Evolutionary conservation across 2,113 vertebrate species (phyloP).

Genomic region (Scortum barcoo): DNA sequence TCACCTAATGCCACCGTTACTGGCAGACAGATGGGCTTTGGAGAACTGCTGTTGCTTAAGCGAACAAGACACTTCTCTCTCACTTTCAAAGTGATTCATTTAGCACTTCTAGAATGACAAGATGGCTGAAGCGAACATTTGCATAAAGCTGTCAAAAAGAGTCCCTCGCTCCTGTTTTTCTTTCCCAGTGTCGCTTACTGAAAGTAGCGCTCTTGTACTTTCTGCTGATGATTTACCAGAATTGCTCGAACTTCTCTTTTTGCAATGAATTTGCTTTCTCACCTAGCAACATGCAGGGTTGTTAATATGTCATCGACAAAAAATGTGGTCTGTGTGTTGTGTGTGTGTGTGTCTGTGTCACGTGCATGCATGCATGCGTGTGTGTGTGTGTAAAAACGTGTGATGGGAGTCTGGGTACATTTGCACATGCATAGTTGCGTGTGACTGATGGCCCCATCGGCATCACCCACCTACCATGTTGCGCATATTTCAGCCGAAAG

Average conservation of each 20-base stretch:
- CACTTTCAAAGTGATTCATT: conserved; percentile 77
- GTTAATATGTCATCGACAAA: conserved; percentile 40
- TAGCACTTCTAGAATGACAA: conserved; percentile 68
- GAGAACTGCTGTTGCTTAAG: conserved; percentile 79
- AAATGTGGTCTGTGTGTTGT: conserved; percentile 8
- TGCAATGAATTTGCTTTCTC: conserved; percentile 56
- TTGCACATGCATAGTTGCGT: conserved; percentile 39
- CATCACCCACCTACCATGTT: conserved; percentile 39
- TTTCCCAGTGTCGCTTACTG: conserved; percentile 31
- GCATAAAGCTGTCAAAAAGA: conserved; percentile 57
- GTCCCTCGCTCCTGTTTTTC: conserved; percentile 32
- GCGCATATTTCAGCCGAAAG: conserved; percentile 20
- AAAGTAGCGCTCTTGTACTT: conserved; percentile 46
- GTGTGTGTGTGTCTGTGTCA: too few relatives aligned
- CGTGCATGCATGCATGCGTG: not conserved
- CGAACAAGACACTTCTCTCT: conserved; percentile 63
- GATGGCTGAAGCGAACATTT: conserved; percentile 57
- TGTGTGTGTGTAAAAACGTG: not conserved
- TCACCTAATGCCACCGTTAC: conserved; percentile 77
- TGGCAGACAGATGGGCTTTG: conserved; percentile 76
- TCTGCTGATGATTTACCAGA: conserved; percentile 62
- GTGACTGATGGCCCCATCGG: conserved; percentile 42
- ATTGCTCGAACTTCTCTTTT: conserved; percentile 58
- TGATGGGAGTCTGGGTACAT: conserved; percentile 3
- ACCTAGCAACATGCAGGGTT: conserved; percentile 22